Percentiles rank a stretch among this genome's conserved stretches.
Evolutionary conservation across 2,888 invertebrate genomes (phyloP).

Genomic region (Cantharis nigra): DNA sequence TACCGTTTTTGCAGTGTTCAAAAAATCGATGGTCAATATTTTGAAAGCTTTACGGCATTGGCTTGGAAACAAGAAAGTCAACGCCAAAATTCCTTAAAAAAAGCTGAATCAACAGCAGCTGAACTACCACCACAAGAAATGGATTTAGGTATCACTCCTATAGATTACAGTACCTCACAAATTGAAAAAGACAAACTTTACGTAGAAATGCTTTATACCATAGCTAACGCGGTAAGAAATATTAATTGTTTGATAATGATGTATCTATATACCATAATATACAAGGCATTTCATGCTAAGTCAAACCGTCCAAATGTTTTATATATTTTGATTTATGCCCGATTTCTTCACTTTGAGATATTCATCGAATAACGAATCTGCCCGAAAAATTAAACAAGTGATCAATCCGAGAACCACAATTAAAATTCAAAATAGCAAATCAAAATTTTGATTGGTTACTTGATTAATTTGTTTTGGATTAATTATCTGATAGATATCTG

Average conservation of each 20-base stretch:
- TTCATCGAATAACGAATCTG: no score
- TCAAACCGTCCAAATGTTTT: no score
- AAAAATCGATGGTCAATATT: slow-evolving; percentile 92
- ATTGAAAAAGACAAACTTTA: slow-evolving; percentile 74
- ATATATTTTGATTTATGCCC: no score
- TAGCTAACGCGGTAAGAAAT: slow-evolving; percentile 84
- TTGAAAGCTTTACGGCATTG: slow-evolving; percentile 90
- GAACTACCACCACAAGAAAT: slow-evolving; percentile 62
- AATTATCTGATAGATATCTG: no score
- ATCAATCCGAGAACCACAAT: no score
- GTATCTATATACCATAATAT: not conserved
- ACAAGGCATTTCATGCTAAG: no score
- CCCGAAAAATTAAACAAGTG: no score
- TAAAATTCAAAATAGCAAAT: no score
- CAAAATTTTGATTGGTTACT: no score
- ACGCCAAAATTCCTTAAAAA: slow-evolving; percentile 75
- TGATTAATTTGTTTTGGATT: no score
- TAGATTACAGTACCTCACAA: slow-evolving; percentile 52
- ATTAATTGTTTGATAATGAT: not conserved
- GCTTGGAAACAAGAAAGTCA: slow-evolving; percentile 93
- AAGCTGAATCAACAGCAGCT: slow-evolving; percentile 65
- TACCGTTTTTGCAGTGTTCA: slow-evolving; percentile 70
- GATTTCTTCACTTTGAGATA: no score
- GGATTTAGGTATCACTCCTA: slow-evolving; percentile 50
- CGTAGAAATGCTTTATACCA: slow-evolving; percentile 92